A percentile compares a stretch with the other conserved stretches of the same genome.
phyloP scores from a whole-genome alignment of 2,797 vertebrate species.

The Aulostomus chinensis region DNA sequence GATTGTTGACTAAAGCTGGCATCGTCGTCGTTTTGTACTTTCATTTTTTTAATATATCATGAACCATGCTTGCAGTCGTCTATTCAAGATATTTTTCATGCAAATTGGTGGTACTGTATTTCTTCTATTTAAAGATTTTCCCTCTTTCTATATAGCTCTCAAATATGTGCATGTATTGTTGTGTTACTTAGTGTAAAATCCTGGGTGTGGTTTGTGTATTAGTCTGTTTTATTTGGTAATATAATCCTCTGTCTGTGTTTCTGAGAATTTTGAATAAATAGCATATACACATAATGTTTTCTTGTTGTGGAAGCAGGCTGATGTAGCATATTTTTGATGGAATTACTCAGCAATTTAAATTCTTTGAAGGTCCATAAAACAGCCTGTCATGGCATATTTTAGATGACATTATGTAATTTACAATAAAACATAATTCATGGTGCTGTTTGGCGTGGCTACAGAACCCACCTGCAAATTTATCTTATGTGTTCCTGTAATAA shows the following conservation, averaged over 20 bases:
- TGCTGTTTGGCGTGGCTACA: neutral
- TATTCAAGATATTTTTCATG: slow-evolving; percentile 16
- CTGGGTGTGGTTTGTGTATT: too few species aligned
- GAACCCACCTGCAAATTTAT: too few species aligned
- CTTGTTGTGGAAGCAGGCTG: slow-evolving; percentile 37
- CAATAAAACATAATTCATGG: neutral
- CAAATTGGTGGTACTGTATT: slow-evolving; percentile 40
- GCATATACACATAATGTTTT: slow-evolving; percentile 29
- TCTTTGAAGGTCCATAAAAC: slow-evolving; percentile 14
- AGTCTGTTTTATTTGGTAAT: slow-evolving; percentile 2
- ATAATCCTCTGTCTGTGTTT: slow-evolving; percentile 29
- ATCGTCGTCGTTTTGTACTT: slow-evolving; percentile 13
- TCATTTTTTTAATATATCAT: slow-evolving; percentile 22
- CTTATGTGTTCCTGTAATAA: too few species aligned
- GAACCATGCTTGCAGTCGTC: slow-evolving; percentile 14
- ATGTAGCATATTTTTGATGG: neutral
- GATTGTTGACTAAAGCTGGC: slow-evolving; percentile 39
- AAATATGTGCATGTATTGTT: slow-evolving; percentile 53
- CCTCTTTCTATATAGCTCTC: slow-evolving; percentile 18
- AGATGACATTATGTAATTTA: neutral
- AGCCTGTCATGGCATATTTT: neutral
- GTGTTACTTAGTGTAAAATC: too few species aligned
- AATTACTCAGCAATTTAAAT: neutral
- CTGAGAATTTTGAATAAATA: slow-evolving; percentile 60
- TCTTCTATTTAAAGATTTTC: neutral